Conservation (phyloP, 1,140 invertebrate genomes). For the Drosophila ogumai region DNA sequence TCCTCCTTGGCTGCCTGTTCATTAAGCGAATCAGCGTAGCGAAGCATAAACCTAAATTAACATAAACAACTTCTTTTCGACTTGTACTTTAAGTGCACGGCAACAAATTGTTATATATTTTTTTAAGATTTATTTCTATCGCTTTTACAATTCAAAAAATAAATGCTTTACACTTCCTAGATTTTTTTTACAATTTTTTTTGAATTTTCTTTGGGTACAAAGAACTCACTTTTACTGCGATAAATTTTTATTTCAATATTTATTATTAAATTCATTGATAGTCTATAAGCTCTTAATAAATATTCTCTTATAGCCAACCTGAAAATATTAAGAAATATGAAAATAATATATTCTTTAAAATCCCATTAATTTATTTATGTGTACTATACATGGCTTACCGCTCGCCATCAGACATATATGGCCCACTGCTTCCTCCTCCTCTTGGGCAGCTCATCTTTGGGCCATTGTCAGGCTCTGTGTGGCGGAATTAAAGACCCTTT, state of each 20-base stretch:
- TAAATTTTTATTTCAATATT: too few relatives aligned
- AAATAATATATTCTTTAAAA: too few relatives aligned
- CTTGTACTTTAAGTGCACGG: conserved; percentile 38
- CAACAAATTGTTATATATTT: neutral
- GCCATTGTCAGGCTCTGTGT: conserved; percentile 54
- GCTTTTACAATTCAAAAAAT: too few relatives aligned
- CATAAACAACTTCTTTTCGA: conserved; percentile 80
- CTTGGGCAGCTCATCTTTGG: conserved; percentile 17
- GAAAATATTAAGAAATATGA: neutral
- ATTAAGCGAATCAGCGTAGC: conserved; percentile 82
- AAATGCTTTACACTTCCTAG: too few relatives aligned
- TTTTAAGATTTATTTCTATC: neutral
- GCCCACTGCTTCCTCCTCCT: conserved; percentile 21
- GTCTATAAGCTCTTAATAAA: too few relatives aligned
- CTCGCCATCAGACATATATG: conserved; percentile 19
- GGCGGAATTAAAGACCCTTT: conserved; percentile 78
- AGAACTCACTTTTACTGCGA: too few relatives aligned
- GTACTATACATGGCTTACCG: conserved; percentile 12
- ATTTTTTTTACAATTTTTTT: too few relatives aligned
- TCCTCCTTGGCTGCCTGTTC: conserved; percentile 50
- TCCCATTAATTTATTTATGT: neutral
- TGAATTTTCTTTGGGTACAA: too few relatives aligned
- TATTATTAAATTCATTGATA: too few relatives aligned
- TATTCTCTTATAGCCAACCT: too few relatives aligned
- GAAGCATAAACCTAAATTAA: conserved; percentile 80